Percentiles rank a stretch among this genome's conserved stretches.
These are phyloP conservation scores for Ryuthela nishihirai DNA, from an alignment of 2,888 invertebrate genomes.

Conservation along the genomic window DNA sequence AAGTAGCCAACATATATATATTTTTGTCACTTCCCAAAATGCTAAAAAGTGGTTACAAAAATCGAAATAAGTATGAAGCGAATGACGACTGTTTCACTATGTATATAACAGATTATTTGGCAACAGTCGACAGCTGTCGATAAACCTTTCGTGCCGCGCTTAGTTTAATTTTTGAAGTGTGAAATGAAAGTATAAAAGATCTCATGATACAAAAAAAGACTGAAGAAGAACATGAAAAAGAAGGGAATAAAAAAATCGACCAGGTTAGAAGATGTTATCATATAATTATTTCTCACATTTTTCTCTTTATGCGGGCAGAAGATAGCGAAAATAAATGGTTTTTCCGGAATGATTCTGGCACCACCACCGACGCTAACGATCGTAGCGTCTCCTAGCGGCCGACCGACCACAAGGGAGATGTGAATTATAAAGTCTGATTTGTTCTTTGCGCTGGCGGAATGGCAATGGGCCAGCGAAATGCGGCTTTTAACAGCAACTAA, in stretches of 20 bases:
- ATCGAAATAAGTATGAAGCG: too few species aligned
- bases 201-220: too few species aligned
- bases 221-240: neutral
- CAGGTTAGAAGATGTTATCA: conserved; percentile 26
- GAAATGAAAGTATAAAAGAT: too few species aligned
- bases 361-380: conserved; percentile 12
- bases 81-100: too few species aligned
- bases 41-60: too few species aligned
- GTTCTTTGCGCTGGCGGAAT: conserved; percentile 26
- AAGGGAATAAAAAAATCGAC: conserved; percentile 19
- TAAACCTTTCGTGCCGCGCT: too few species aligned
- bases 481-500: too few species aligned
- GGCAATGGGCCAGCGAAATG: conserved; percentile 28
- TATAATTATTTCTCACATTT: conserved; percentile 37
- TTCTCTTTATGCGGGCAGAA: conserved; percentile 20
- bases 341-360: conserved; percentile 33
- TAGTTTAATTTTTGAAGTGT: too few species aligned
- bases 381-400: conserved; percentile 25
- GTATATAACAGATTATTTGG: too few species aligned
- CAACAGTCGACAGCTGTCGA: too few species aligned
- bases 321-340: conserved; percentile 32
- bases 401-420: conserved; percentile 18
- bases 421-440: conserved; percentile 34
- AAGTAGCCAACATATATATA: too few species aligned
- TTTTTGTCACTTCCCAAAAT: too few species aligned